Conservation (phyloP, 2,113 vertebrate species). For the Hassar affinis region DNA sequence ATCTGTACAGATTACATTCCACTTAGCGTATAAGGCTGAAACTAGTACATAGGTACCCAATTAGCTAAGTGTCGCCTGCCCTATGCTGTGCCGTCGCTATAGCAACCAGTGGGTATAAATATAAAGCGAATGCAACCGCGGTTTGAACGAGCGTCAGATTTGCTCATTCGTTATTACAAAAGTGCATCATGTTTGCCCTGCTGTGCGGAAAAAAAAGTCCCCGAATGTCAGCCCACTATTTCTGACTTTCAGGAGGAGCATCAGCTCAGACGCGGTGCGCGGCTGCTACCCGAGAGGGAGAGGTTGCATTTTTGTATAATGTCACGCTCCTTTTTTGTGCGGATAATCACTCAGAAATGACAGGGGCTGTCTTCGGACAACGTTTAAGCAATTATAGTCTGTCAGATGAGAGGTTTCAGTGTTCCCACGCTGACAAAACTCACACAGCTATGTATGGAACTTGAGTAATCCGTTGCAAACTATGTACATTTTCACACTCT, state of each 20-base stretch:
- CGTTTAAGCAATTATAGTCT: not conserved
- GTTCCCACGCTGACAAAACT: conserved; percentile 15
- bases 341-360: not conserved
- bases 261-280: conserved; percentile 17
- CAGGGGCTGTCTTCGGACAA: not conserved
- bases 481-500: conserved; percentile 36
- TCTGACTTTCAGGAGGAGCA: conserved; percentile 40
- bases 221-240: conserved; percentile 26
- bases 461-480: conserved; percentile 34
- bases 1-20: not conserved
- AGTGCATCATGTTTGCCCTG: not conserved
- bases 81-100: not conserved
- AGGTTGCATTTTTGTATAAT: conserved; percentile 3
- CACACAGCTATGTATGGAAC: conserved; percentile 35
- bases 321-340: not conserved
- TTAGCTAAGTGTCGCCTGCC: not conserved
- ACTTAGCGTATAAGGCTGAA: not conserved
- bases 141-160: not conserved
- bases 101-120: conserved; percentile 8
- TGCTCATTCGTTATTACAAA: conserved; percentile 9
- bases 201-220: not conserved
- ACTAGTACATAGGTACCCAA: not conserved
- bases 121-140: conserved; percentile 4
- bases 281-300: conserved; percentile 19
- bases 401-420: not conserved